phyloP scores from a whole-genome alignment of 2,797 vertebrate genomes.

The Myoxocephalus aenaeus region DNA sequence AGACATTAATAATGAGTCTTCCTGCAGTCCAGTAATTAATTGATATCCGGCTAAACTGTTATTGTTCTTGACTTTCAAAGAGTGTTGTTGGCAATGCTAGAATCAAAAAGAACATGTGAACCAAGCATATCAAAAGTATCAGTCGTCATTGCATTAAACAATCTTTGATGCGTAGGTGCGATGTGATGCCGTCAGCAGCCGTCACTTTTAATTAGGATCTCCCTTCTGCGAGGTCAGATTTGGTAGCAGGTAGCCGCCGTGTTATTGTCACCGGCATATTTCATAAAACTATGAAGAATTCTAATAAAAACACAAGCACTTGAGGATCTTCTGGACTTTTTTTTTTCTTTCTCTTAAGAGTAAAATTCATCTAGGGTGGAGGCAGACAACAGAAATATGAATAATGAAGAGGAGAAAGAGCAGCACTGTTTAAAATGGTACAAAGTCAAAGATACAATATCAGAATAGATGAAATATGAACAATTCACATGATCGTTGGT shows the following conservation, averaged over 20 bases:
- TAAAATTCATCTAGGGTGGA: conserved; percentile 74
- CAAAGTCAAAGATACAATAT: conserved; percentile 61
- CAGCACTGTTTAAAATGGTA: conserved; percentile 52
- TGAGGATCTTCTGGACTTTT: conserved; percentile 64
- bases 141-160: conserved; percentile 57
- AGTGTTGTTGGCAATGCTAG: background rate
- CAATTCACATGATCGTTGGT: conserved; percentile 69
- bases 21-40: conserved; percentile 49
- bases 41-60: conserved; percentile 54
- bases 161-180: conserved; percentile 50
- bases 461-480: conserved; percentile 60
- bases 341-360: conserved; percentile 77
- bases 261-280: conserved; percentile 65
- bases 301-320: conserved; percentile 34
- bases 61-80: conserved; percentile 61
- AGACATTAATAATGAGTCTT: conserved; percentile 55
- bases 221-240: conserved; percentile 63
- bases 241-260: conserved; percentile 58
- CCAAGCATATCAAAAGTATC: conserved; percentile 35
- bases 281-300: conserved; percentile 69
- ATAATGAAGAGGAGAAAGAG: conserved; percentile 78
- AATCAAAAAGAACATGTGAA: conserved; percentile 33
- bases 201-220: conserved; percentile 59
- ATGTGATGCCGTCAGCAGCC: conserved; percentile 58
- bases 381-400: conserved; percentile 74